Percentiles rank a stretch among this genome's conserved stretches.
Conservation (phyloP, 1,140 invertebrate genomes). For the Penaeus vannamei region DNA sequence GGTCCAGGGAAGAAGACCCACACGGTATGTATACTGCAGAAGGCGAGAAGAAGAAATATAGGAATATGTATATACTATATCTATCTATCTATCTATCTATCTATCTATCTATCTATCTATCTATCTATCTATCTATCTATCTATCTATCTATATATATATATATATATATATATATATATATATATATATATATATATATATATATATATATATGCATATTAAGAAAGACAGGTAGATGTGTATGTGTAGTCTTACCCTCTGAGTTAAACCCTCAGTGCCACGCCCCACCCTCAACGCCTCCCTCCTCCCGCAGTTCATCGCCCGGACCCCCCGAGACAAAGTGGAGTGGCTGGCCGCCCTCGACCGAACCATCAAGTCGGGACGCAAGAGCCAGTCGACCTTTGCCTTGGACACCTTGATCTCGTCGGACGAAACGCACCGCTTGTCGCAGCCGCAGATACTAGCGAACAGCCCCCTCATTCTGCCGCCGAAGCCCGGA, state of each 20-base stretch:
- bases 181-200: too few species aligned
- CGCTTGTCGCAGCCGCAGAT: too few species aligned
- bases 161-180: too few species aligned
- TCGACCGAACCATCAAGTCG: conserved; percentile 28
- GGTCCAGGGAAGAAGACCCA: conserved; percentile 56
- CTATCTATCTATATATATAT: too few species aligned
- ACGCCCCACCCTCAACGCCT: neutral
- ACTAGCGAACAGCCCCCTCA: neutral
- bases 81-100: too few species aligned
- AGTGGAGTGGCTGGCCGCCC: conserved; percentile 44
- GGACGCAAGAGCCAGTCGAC: neutral
- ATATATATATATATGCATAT: too few species aligned
- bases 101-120: too few species aligned
- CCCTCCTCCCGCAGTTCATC: conserved; percentile 46
- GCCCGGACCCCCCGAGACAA: conserved; percentile 53
- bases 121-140: too few species aligned
- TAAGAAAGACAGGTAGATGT: too few species aligned
- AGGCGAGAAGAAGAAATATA: neutral
- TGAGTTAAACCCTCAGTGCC: too few species aligned
- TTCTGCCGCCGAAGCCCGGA: conserved; percentile 27
- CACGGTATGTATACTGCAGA: conserved; percentile 15
- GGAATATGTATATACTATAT: too few species aligned
- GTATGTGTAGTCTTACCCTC: too few species aligned
- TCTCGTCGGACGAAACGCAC: neutral
- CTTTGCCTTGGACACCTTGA: neutral